A percentile compares a stretch with the other conserved stretches of the same genome.
Conservation (phyloP, 2,888 invertebrate species). For the Gasteruption jaculator region DNA sequence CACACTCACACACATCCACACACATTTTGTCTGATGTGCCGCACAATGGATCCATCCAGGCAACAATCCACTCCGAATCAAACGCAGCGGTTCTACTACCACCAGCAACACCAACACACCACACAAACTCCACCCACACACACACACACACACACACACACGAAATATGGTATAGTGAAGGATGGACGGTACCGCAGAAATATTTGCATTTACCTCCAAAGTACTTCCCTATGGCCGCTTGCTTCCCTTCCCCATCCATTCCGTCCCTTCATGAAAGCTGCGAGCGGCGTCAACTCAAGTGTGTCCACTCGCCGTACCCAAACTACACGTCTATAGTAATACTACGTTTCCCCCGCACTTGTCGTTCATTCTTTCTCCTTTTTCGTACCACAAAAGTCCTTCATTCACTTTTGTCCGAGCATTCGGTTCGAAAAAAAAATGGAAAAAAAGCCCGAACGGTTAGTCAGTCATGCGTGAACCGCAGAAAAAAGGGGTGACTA, state of each 20-base stretch:
- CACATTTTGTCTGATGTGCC: slow-evolving; percentile 30
- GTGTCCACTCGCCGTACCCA: slow-evolving; percentile 29
- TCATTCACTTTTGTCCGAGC: too few species aligned
- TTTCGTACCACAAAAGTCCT: slow-evolving; percentile 12
- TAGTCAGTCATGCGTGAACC: too few species aligned
- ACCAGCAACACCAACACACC: too few species aligned
- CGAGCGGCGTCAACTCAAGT: slow-evolving; percentile 32
- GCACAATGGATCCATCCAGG: slow-evolving; percentile 33
- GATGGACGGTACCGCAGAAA: too few species aligned
- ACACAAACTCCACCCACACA: too few species aligned
- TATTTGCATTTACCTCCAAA: slow-evolving; percentile 38
- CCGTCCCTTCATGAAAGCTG: slow-evolving; percentile 28
- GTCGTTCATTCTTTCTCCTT: slow-evolving; percentile 14
- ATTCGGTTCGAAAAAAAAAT: slow-evolving; percentile 2
- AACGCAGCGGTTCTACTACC: slow-evolving; percentile 25
- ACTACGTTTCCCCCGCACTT: slow-evolving; percentile 9
- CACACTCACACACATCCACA: too few species aligned
- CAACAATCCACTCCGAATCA: slow-evolving; percentile 32
- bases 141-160: too few species aligned
- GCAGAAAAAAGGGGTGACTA: too few species aligned
- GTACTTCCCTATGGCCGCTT: slow-evolving; percentile 6
- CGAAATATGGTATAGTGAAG: too few species aligned
- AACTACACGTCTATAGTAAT: slow-evolving; percentile 15
- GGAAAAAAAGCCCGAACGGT: neutral
- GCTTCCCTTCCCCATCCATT: slow-evolving; percentile 2